Evolutionary conservation across 1,140 invertebrate genomes (phyloP).

Genomic region (Eueides isabella): DNA sequence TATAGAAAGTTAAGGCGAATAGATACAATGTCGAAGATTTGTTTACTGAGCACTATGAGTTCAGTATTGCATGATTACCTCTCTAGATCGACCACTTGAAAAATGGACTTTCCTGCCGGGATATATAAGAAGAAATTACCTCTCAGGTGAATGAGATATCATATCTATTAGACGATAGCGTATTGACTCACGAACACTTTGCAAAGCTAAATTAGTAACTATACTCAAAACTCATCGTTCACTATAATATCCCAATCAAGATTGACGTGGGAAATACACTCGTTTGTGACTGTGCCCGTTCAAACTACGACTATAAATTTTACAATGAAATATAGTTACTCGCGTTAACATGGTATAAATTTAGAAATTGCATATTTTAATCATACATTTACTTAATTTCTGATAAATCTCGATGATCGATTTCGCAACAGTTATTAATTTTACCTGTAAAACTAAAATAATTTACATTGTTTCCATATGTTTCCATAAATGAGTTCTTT

Average conservation of each 20-base stretch:
- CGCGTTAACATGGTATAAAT: constrained; percentile 27
- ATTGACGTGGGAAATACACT: constrained; percentile 78
- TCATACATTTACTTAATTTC: neutral
- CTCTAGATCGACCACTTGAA: constrained; percentile 45
- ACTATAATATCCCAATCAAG: constrained; percentile 79
- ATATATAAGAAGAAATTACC: constrained; percentile 57
- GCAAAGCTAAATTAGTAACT: constrained; percentile 69
- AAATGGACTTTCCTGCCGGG: constrained; percentile 59
- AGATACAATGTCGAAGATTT: constrained; percentile 80
- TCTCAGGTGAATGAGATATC: constrained; percentile 41
- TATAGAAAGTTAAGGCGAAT: constrained; percentile 77
- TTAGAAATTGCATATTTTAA: constrained; percentile 68
- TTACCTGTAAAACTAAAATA: neutral
- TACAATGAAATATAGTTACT: constrained; percentile 72
- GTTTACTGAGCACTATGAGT: constrained; percentile 72
- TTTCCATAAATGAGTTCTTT: no score
- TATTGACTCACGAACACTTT: constrained; percentile 54
- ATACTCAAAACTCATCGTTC: constrained; percentile 75
- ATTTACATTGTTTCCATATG: neutral
- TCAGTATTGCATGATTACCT: constrained; percentile 67
- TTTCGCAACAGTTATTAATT: neutral
- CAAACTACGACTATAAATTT: constrained; percentile 71
- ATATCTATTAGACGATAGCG: constrained; percentile 61
- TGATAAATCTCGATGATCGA: neutral
- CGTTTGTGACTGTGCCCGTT: constrained; percentile 68